A percentile compares a stretch with the other conserved stretches of the same genome.
phyloP scores from a whole-genome alignment of 2,797 vertebrate species.

The Tenualosa thibaudeaui region DNA sequence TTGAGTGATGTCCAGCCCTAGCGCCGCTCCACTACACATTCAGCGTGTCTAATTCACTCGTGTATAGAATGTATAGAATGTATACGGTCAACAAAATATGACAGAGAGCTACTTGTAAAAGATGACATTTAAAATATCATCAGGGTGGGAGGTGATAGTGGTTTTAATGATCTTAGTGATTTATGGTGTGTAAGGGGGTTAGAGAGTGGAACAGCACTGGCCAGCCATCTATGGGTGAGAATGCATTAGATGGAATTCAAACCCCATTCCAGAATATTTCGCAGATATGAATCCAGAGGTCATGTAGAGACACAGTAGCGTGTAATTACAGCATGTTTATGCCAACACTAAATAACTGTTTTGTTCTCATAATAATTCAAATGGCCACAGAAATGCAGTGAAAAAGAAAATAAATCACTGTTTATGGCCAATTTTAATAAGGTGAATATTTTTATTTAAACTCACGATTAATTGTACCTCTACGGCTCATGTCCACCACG shows the following conservation, averaged over 20 bases:
- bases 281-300: background rate
- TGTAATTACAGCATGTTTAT: slow-evolving; percentile 16
- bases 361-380: slow-evolving; percentile 21
- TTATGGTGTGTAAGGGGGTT: background rate
- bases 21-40: background rate
- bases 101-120: slow-evolving; percentile 27
- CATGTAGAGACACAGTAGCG: background rate
- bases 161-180: slow-evolving; percentile 13
- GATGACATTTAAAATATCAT: slow-evolving; percentile 15
- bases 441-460: slow-evolving; percentile 20
- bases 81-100: slow-evolving; percentile 30
- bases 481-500: background rate
- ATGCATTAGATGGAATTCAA: background rate
- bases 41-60: background rate
- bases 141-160: slow-evolving; percentile 9
- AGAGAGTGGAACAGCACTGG: background rate
- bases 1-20: background rate
- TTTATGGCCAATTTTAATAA: slow-evolving; percentile 17
- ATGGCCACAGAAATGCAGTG: background rate
- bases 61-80: slow-evolving; percentile 5
- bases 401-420: slow-evolving; percentile 20
- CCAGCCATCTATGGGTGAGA: background rate
- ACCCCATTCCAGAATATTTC: background rate
- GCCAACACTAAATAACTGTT: background rate
- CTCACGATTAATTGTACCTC: slow-evolving; percentile 3